Conservation (phyloP, 2,797 vertebrate species). For the Taenioides sp. region DNA sequence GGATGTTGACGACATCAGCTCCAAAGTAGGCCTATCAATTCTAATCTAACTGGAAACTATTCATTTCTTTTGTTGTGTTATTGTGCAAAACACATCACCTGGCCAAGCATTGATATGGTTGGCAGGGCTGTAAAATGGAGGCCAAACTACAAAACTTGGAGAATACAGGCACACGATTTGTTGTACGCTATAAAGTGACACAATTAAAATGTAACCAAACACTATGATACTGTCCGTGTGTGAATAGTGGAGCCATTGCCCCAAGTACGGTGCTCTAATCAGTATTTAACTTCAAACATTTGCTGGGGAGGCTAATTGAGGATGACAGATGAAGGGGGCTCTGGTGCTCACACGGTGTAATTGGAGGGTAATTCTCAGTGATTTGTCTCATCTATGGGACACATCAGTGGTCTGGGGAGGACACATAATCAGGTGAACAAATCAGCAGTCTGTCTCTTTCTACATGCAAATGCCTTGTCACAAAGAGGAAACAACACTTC, state of each 20-base stretch:
- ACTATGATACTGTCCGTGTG: conserved; percentile 32
- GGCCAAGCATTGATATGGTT: too few relatives aligned
- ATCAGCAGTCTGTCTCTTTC: conserved; percentile 54
- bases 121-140: background rate
- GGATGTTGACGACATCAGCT: too few relatives aligned
- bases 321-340: conserved; percentile 64
- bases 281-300: conserved; percentile 72
- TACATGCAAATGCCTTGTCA: conserved; percentile 47
- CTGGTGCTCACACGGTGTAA: conserved; percentile 54
- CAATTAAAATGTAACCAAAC: conserved; percentile 33
- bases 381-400: conserved; percentile 68
- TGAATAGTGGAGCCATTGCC: conserved; percentile 42
- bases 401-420: conserved; percentile 62
- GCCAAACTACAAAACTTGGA: background rate
- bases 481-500: conserved; percentile 47
- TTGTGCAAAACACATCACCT: background rate
- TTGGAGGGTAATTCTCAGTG: conserved; percentile 67
- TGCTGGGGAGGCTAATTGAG: conserved; percentile 63
- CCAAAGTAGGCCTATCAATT: too few relatives aligned
- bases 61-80: background rate
- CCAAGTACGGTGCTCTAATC: conserved; percentile 61
- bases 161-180: background rate
- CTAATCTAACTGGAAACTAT: background rate
- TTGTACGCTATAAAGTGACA: conserved; percentile 1
- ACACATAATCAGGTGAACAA: conserved; percentile 69